These are phyloP conservation scores for Asbolus verrucosus DNA, from an alignment of 1,140 invertebrate genomes.

Conservation along the genomic window DNA sequence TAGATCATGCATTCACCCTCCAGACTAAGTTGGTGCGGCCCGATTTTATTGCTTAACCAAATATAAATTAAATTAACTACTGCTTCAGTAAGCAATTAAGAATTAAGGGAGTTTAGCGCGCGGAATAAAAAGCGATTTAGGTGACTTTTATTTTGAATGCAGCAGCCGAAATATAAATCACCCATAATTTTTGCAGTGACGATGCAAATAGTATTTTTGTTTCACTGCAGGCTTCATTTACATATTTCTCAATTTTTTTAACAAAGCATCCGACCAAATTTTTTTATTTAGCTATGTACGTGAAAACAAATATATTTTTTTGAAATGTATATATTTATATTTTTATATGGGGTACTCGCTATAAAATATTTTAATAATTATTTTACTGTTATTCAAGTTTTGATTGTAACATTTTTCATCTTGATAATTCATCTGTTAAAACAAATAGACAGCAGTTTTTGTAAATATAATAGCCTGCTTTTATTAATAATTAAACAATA, in stretches of 20 bases:
- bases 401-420: no score
- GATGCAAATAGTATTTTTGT: slow-evolving; percentile 34
- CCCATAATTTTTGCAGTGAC: slow-evolving; percentile 48
- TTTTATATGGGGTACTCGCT: no score
- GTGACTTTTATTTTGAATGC: slow-evolving; percentile 57
- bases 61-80: slow-evolving; percentile 66
- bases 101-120: slow-evolving; percentile 62
- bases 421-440: no score
- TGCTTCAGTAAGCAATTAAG: slow-evolving; percentile 65
- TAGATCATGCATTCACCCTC: slow-evolving; percentile 60
- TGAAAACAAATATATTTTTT: no score
- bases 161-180: slow-evolving; percentile 46
- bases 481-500: no score
- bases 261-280: no score
- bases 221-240: slow-evolving; percentile 2
- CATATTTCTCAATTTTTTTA: not conserved
- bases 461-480: no score
- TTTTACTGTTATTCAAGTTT: no score
- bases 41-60: slow-evolving; percentile 65
- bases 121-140: slow-evolving; percentile 63
- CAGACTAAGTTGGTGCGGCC: slow-evolving; percentile 52
- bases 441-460: no score
- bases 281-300: no score
- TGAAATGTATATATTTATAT: no score
- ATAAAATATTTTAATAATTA: no score